phyloP scores from a whole-genome alignment of 2,113 vertebrate genomes.

The Melozone crissalis region DNA sequence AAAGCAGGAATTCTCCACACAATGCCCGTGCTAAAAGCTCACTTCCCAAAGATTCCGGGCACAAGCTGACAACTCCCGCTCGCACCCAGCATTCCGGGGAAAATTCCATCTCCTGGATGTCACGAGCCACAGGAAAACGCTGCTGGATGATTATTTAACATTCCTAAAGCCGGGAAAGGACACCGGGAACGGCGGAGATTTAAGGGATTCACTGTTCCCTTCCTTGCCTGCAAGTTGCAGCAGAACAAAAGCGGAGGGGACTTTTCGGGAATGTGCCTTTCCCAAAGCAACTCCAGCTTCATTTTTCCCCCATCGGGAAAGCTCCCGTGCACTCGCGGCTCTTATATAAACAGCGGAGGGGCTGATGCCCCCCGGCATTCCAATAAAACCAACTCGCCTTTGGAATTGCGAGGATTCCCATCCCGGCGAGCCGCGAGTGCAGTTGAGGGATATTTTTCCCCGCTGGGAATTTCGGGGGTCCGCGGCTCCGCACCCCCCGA shows the following conservation, averaged over 20 bases:
- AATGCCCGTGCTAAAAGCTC: not conserved
- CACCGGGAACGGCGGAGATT: not conserved
- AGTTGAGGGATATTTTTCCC: not conserved
- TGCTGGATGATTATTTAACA: not conserved
- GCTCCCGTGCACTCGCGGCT: not conserved
- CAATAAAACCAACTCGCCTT: not conserved
- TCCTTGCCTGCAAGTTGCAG: not conserved
- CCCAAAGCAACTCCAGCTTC: constrained; percentile 2
- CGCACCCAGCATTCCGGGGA: not conserved
- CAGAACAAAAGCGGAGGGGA: constrained; percentile 9
- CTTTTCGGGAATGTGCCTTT: not conserved
- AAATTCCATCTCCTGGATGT: constrained; percentile 33
- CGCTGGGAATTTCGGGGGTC: not conserved
- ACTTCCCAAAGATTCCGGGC: constrained; percentile 5
- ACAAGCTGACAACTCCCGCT: constrained; percentile 6
- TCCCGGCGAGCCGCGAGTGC: not conserved
- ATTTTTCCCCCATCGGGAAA: not conserved
- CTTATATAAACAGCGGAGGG: constrained; percentile 42
- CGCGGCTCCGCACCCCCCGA: not conserved
- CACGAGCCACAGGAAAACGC: not conserved
- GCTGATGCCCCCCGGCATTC: not conserved
- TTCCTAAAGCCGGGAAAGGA: not conserved
- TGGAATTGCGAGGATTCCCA: not conserved
- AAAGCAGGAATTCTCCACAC: not conserved
- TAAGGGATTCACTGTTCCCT: not conserved